Evolutionary conservation across 1,140 invertebrate genomes (phyloP).

Genomic region (Leucophenga varia): DNA sequence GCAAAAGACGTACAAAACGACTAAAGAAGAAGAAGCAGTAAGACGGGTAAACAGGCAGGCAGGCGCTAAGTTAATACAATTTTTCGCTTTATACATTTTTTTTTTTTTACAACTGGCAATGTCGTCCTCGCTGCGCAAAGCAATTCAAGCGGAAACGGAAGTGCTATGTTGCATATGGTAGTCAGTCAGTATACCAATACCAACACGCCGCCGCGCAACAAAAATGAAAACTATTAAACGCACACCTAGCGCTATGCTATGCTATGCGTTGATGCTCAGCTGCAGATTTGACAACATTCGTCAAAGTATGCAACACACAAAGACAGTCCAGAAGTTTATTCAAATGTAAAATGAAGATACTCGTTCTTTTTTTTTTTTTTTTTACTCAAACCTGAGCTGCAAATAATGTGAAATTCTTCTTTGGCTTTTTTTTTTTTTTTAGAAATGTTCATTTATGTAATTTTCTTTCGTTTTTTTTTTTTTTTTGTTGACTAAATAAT

Average conservation of each 20-base stretch:
- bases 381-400: constrained; percentile 19
- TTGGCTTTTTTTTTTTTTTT: too few species aligned
- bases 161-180: constrained; percentile 26
- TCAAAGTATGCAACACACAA: constrained; percentile 14
- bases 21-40: constrained; percentile 17
- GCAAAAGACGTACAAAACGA: too few species aligned
- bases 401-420: too few species aligned
- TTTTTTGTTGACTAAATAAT: too few species aligned
- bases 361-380: constrained; percentile 1
- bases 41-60: neutral
- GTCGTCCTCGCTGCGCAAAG: constrained; percentile 36
- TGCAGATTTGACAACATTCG: constrained; percentile 23
- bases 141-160: constrained; percentile 54
- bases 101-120: too few species aligned
- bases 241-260: too few species aligned
- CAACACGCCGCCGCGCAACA: too few species aligned
- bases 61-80: constrained; percentile 37
- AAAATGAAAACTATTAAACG: constrained; percentile 52
- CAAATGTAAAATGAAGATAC: constrained; percentile 15
- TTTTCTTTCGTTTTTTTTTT: too few species aligned
- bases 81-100: constrained; percentile 15
- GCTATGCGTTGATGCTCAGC: too few species aligned
- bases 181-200: too few species aligned
- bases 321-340: constrained; percentile 19
- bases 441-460: too few species aligned